Conservation (phyloP, 2,888 invertebrate genomes). For the Nephrotoma flavescens region DNA sequence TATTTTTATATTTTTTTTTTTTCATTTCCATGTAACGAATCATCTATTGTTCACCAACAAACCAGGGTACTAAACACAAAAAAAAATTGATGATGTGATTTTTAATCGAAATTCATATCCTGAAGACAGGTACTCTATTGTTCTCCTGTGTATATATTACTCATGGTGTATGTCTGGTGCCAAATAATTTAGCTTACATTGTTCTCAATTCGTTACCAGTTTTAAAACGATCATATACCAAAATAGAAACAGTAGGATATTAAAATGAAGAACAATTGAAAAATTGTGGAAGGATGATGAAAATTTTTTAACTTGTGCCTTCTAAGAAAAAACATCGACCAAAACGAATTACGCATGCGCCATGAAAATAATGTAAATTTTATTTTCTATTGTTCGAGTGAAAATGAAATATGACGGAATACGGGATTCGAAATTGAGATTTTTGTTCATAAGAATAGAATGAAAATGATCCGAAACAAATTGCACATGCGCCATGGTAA, state of each 20-base stretch:
- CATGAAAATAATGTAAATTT: not conserved
- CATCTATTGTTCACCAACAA: not conserved
- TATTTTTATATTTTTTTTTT: not conserved
- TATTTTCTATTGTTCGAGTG: not conserved
- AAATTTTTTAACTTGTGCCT: not conserved
- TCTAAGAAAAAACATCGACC: not conserved
- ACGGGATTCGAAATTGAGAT: not conserved
- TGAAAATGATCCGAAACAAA: not conserved
- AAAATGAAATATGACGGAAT: not conserved
- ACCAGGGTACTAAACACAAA: not conserved
- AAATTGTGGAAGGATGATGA: not conserved
- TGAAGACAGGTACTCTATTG: not conserved
- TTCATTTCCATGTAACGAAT: not conserved
- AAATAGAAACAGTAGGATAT: not conserved
- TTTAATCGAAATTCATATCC: not conserved
- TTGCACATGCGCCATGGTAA: not conserved
- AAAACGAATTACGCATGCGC: not conserved
- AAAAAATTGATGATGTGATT: not conserved
- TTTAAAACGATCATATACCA: not conserved
- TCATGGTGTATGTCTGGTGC: not conserved
- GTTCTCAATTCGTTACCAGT: not conserved
- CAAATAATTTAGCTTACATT: not conserved
- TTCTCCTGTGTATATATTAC: not conserved
- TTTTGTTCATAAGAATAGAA: too few relatives aligned
- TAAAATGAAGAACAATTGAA: not conserved